Base-by-base conservation (phyloP, 2,888 invertebrate species). In the Athripsodes cinereus region DNA sequence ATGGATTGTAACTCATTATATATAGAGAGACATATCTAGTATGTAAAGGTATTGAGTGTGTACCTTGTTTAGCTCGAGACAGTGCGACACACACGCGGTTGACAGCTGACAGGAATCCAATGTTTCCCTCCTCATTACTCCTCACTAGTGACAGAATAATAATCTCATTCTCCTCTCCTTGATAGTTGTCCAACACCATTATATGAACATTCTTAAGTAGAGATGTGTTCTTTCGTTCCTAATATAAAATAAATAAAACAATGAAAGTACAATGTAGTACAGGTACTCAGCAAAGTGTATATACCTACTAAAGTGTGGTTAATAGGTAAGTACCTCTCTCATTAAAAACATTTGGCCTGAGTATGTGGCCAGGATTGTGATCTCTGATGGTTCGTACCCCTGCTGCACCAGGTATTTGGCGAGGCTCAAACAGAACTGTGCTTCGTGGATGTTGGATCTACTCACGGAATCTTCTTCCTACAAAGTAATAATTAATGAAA, bases 91-190 rank as follows among this genome's bases (percentile, higher is more conserved):
- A 88, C 46, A 90, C 83, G 46, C 90, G 80, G 70, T 90, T 90
- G 35, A 82, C 78, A 21, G 81, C 82, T 2, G 74, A 72, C 8
- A 91, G 72, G 70, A 90, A 91, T 0, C 90, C 91, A 62, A 90
- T 85, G 58, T 78, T 81, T 51, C 79, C 78, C 11, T 82, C 77
- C 47, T 71, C 69, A 72, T 90, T 90, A 68, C 86, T 90, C 67
- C 92, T 80, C 0, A 92, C 92, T 13, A 92, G 71, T 0, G 91
- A 90, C 60, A 92, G 71, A 64, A 92, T 77, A 53, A 92, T 85
- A 66, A 92, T 88, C 68, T 84, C 84, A 68, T 82, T 86, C 75
- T 90, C 91, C 67, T 90, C 86, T 0, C 92, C 91, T 74, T 92
- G 92, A 67, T 82, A 92, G 68, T 88, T 90, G 69, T 92, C 91